Percentiles rank a stretch among this genome's conserved stretches.
phyloP scores from a whole-genome alignment of 2,888 invertebrate species.

The Hirtodrosophila trivittata region DNA sequence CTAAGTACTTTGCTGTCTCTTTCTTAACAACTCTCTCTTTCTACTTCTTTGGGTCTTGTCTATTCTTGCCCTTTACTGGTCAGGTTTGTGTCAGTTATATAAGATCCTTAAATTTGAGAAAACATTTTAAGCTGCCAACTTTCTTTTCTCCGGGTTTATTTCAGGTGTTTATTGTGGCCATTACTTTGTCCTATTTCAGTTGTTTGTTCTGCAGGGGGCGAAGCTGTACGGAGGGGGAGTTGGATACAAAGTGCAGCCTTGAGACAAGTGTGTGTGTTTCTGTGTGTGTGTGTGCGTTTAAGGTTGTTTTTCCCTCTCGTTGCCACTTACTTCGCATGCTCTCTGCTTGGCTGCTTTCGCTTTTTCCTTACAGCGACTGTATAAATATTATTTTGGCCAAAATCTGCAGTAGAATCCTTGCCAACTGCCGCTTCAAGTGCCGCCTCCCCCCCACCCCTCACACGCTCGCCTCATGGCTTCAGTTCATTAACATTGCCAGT shows the following conservation, averaged over 20 bases:
- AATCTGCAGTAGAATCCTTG: constrained; percentile 16
- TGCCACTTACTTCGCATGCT: constrained; percentile 6
- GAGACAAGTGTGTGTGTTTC: constrained; percentile 26
- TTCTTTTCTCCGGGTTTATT: background rate
- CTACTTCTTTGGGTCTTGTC: no score
- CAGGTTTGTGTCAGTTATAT: no score
- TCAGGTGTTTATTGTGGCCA: constrained; percentile 11
- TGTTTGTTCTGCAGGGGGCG: constrained; percentile 24
- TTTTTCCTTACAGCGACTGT: constrained; percentile 33
- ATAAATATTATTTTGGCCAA: constrained; percentile 38
- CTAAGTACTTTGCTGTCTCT: no score
- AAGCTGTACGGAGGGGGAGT: constrained; percentile 1
- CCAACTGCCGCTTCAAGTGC: background rate
- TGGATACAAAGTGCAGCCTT: constrained; percentile 40
- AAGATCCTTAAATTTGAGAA: no score
- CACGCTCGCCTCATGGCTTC: constrained; percentile 12
- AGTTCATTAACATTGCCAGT: constrained; percentile 53
- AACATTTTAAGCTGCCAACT: background rate
- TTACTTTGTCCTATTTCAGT: constrained; percentile 43
- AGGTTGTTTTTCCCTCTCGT: constrained; percentile 17
- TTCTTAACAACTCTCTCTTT: no score
- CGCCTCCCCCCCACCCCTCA: background rate
- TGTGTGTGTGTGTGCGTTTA: constrained; percentile 7
- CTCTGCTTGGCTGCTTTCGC: constrained; percentile 38
- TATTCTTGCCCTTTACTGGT: no score